Conservation (phyloP, 2,113 vertebrate species). For the Naja naja region DNA sequence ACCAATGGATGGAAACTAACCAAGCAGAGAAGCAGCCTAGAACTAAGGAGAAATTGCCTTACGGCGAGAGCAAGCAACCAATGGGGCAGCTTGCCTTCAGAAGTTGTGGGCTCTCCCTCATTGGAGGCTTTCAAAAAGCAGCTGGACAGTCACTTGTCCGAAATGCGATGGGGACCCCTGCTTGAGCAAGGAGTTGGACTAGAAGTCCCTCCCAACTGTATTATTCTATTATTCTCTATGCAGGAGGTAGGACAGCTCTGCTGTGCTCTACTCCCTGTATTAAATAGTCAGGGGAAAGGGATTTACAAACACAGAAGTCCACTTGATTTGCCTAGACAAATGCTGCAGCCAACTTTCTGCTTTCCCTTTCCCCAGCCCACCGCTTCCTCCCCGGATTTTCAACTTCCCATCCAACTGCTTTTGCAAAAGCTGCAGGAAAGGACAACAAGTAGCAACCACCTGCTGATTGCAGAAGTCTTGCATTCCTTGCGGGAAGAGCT, state of each 20-base stretch:
- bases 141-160: too few relatives aligned
- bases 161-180: background rate
- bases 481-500: slow-evolving; percentile 33
- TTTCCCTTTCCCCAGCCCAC: background rate
- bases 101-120: too few relatives aligned
- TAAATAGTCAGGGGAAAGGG: background rate
- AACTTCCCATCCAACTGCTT: slow-evolving; percentile 49
- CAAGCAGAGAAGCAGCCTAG: too few relatives aligned
- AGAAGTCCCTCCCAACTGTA: background rate
- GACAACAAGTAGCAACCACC: slow-evolving; percentile 18
- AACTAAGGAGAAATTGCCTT: too few relatives aligned
- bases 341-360: background rate
- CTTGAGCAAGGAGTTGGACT: background rate
- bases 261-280: background rate
- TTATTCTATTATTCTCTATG: too few relatives aligned
- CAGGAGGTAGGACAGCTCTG: too few relatives aligned
- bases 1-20: too few relatives aligned
- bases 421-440: slow-evolving; percentile 29
- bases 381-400: background rate
- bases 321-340: background rate
- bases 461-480: slow-evolving; percentile 32
- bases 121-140: too few relatives aligned
- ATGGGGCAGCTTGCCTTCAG: too few relatives aligned
- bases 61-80: too few relatives aligned
- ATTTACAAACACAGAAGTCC: background rate